These are phyloP conservation scores for Amphipoea lucens DNA, from an alignment of 2,888 invertebrate species.

Conservation along the genomic window DNA sequence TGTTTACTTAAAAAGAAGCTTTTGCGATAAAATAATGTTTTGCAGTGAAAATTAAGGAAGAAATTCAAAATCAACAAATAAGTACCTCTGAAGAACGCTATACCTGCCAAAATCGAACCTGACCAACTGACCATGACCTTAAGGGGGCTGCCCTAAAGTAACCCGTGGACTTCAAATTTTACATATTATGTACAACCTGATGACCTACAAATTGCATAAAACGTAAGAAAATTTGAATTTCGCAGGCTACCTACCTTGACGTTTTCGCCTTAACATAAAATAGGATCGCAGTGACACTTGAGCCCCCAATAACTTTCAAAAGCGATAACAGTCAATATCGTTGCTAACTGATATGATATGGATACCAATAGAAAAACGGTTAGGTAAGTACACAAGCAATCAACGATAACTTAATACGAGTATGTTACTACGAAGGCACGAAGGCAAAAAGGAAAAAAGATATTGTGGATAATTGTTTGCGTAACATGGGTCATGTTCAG, in stretches of 20 bases:
- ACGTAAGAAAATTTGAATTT: too few relatives aligned
- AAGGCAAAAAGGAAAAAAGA: neutral
- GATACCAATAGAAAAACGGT: neutral
- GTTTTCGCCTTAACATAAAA: too few relatives aligned
- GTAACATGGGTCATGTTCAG: conserved; percentile 25
- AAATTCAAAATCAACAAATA: neutral
- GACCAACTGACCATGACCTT: too few relatives aligned
- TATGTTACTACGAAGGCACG: neutral
- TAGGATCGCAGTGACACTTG: too few relatives aligned
- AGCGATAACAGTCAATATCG: neutral
- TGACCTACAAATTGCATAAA: too few relatives aligned
- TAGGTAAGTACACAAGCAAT: neutral
- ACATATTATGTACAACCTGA: too few relatives aligned
- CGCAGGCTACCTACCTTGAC: too few relatives aligned
- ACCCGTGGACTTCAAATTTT: too few relatives aligned
- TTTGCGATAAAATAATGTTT: neutral
- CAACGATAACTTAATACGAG: neutral
- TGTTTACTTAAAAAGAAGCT: neutral
- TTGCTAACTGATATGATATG: neutral
- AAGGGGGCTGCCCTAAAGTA: too few relatives aligned
- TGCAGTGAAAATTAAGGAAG: neutral
- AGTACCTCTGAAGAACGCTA: neutral
- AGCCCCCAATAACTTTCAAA: neutral
- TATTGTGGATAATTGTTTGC: conserved; percentile 30
- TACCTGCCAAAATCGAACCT: neutral